Evolutionary conservation across 53 echinoderm and acorn worm species (phyloP).

Genomic region (Crossaster papposus): DNA sequence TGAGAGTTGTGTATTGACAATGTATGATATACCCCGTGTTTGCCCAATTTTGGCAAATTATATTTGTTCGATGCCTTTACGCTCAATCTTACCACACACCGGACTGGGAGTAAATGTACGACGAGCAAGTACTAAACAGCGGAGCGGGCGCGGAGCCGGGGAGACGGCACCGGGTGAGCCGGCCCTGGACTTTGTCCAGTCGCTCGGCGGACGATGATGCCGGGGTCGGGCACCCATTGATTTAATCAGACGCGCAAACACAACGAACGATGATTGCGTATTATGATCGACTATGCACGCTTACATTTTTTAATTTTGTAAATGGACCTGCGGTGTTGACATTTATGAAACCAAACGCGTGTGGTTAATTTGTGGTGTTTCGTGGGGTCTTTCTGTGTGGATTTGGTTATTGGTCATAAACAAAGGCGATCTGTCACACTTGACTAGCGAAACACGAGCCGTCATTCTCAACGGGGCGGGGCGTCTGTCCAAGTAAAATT

Average conservation of each 20-base stretch:
- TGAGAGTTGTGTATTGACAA: conserved; percentile 57
- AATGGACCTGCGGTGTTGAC: conserved; percentile 54
- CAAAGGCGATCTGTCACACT: conserved; percentile 58
- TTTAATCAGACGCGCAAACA: conserved; percentile 46
- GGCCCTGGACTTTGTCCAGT: conserved; percentile 39
- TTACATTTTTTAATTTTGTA: conserved; percentile 59
- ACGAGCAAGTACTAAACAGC: neutral
- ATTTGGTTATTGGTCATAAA: conserved; percentile 58
- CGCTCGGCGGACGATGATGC: conserved; percentile 12
- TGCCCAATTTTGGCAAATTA: conserved; percentile 62
- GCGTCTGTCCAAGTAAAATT: neutral
- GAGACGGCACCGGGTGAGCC: neutral
- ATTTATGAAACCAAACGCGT: conserved; percentile 62
- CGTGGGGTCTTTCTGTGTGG: conserved; percentile 2
- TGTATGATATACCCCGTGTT: conserved; percentile 57
- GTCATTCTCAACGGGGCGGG: neutral
- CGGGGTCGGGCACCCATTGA: conserved; percentile 1
- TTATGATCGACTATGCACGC: conserved; percentile 55
- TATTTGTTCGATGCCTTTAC: conserved; percentile 56
- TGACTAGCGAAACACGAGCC: conserved; percentile 27
- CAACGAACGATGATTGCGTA: conserved; percentile 56
- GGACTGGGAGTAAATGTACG: conserved; percentile 2
- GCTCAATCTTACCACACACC: conserved; percentile 27
- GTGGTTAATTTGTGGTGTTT: conserved; percentile 56
- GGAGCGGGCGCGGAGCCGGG: neutral